Evolutionary conservation across 2,888 invertebrate genomes (phyloP).

Genomic region (Ectropis crepuscularia): DNA sequence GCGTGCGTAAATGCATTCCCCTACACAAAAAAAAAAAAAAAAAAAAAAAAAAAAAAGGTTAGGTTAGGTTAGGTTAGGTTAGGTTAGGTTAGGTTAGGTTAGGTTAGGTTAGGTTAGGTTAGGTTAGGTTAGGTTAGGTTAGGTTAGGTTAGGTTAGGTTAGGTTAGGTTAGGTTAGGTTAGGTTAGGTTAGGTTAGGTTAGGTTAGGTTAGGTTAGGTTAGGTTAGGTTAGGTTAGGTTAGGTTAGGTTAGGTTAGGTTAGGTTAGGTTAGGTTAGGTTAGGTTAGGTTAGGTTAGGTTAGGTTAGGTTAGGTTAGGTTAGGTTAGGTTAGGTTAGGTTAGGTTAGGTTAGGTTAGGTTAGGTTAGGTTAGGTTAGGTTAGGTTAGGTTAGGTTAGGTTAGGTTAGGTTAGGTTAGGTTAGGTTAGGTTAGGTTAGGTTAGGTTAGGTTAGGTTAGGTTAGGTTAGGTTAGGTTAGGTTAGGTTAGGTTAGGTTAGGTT

Average conservation of each 20-base stretch:
- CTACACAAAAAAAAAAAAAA: too few species aligned
- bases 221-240: slow-evolving; percentile 23
- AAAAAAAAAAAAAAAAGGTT: too few species aligned
- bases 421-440: slow-evolving; percentile 36
- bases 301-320: slow-evolving; percentile 37
- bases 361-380: slow-evolving; percentile 35
- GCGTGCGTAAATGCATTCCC: too few species aligned
- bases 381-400: slow-evolving; percentile 13
- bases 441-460: slow-evolving; percentile 26
- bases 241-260: slow-evolving; percentile 26
- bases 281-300: slow-evolving; percentile 28
- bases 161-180: slow-evolving; percentile 11
- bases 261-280: slow-evolving; percentile 17
- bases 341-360: slow-evolving; percentile 32
- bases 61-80: slow-evolving; percentile 37
- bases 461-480: slow-evolving; percentile 24
- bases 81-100: slow-evolving; percentile 35
- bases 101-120: slow-evolving; percentile 34
- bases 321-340: slow-evolving; percentile 35
- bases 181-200: slow-evolving; percentile 32
- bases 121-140: slow-evolving; percentile 32
- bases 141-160: slow-evolving; percentile 30
- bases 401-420: slow-evolving; percentile 24
- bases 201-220: slow-evolving; percentile 33
- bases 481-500: slow-evolving; percentile 23